A percentile compares a stretch with the other conserved stretches of the same genome.
Conservation (phyloP, 2,888 invertebrate species). For the Drosophila parthenogenetica region DNA sequence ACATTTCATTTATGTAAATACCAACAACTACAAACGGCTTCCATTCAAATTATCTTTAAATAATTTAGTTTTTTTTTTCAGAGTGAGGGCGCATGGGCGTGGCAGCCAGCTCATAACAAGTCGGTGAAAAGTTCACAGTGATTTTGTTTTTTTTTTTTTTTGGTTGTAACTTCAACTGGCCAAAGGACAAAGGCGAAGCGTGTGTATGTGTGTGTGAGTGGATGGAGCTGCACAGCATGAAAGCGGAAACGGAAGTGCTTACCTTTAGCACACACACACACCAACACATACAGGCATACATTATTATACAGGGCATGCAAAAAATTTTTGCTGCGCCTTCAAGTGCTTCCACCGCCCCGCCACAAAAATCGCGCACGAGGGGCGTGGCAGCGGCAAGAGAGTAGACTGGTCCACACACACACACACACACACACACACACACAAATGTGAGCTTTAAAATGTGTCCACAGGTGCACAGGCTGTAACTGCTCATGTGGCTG, state of each 20-base stretch:
- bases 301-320: slow-evolving; percentile 62
- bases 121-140: slow-evolving; percentile 17
- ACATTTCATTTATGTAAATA: slow-evolving; percentile 76
- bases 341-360: slow-evolving; percentile 43
- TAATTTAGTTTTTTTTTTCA: slow-evolving; percentile 65
- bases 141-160: slow-evolving; percentile 28
- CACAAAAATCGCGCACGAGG: slow-evolving; percentile 26
- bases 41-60: slow-evolving; percentile 78
- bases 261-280: slow-evolving; percentile 57
- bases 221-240: slow-evolving; percentile 59
- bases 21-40: slow-evolving; percentile 54
- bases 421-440: slow-evolving; percentile 1
- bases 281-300: slow-evolving; percentile 39
- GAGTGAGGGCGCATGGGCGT: background rate
- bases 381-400: slow-evolving; percentile 26
- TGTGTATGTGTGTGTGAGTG: slow-evolving; percentile 26
- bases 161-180: slow-evolving; percentile 33
- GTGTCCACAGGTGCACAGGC: slow-evolving; percentile 71
- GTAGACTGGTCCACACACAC: slow-evolving; percentile 16
- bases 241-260: slow-evolving; percentile 79
- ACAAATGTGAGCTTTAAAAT: slow-evolving; percentile 65
- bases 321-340: slow-evolving; percentile 62
- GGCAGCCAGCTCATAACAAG: slow-evolving; percentile 38
- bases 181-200: slow-evolving; percentile 39
- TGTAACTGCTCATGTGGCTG: slow-evolving; percentile 33